Base-by-base conservation (phyloP, 2,113 vertebrate species). In the Numida meleagris region DNA sequence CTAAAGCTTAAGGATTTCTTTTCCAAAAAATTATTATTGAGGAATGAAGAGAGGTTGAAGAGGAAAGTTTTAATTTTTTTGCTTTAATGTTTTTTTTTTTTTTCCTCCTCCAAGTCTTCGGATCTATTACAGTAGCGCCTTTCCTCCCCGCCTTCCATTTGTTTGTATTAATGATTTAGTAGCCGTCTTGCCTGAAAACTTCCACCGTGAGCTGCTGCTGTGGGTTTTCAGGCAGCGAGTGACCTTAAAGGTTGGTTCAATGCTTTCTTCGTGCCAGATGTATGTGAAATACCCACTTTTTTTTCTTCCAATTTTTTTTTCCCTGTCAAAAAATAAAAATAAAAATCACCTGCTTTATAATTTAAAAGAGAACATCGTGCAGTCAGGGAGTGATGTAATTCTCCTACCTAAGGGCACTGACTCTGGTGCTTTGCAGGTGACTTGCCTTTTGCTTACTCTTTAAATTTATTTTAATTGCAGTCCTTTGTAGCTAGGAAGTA, bases 91-190 rank as follows among this genome's bases (percentile, higher is more conserved):
- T 93, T 88, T 68, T 62, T 85, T 91, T 93, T 88, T 68, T 62
- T 85, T 81, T 48, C 27, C 42, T 76, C 48, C 88, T 86, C 76
- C 73, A 79, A 93, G 84, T 90, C 83, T 96, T 98, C 94, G 97
- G 97, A 98, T 98, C 97, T 16, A 83, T 98, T 97, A 98, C 97
- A 94, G 91, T 97, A 97, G 95, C 93, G 88, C 65, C 95, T 97
- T 98, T 96, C 89, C 93, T 95, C 96, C 93, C 96, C 94, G 92
- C 96, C 96, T 98, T 98, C 97, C 97, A 98, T 98, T 98, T 98
- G 97, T 98, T 98, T 98, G 97, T 98, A 98, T 98, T 98, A 98
- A 98, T 98, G 97, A 98, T 98, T 98, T 98, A 98, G 98, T 98
- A 98, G 97, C 97, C 93, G 97, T 97, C 97, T 98, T 98, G 97